phyloP scores from a whole-genome alignment of 2,888 invertebrate genomes.

The Hemicrepidius hirtus region DNA sequence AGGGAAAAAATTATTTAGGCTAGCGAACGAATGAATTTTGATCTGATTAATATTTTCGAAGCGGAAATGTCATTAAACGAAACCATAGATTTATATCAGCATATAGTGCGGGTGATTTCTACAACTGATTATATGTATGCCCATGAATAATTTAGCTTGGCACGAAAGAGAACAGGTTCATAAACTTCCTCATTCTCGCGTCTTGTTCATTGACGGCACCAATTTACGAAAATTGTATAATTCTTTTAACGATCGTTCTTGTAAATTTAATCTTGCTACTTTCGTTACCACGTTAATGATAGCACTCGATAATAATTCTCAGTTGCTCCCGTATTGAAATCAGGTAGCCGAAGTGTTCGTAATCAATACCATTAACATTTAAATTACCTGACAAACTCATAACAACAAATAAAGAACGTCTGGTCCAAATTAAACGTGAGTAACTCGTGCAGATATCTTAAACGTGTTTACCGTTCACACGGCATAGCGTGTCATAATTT shows the following conservation, averaged over 20 bases:
- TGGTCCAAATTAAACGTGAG: slow-evolving; percentile 14
- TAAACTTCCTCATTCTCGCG: slow-evolving; percentile 29
- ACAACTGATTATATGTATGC: too few species aligned
- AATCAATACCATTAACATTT: slow-evolving; percentile 38
- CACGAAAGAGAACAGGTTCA: slow-evolving; percentile 24
- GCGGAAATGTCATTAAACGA: too few species aligned
- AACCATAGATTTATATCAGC: too few species aligned
- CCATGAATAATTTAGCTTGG: neutral
- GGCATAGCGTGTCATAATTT: slow-evolving; percentile 47
- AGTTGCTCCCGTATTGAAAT: slow-evolving; percentile 5
- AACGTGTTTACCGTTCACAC: slow-evolving; percentile 36
- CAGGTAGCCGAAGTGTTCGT: slow-evolving; percentile 13
- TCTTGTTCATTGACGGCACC: slow-evolving; percentile 19
- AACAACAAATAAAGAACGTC: slow-evolving; percentile 30
- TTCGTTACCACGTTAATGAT: slow-evolving; percentile 15
- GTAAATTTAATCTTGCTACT: slow-evolving; percentile 1
- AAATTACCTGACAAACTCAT: slow-evolving; percentile 31
- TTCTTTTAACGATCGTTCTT: slow-evolving; percentile 19
- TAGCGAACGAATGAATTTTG: too few species aligned
- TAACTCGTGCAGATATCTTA: slow-evolving; percentile 30
- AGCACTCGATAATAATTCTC: slow-evolving; percentile 3
- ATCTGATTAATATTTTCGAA: too few species aligned
- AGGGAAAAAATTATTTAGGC: too few species aligned
- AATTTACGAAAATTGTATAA: slow-evolving; percentile 27
- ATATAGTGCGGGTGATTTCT: too few species aligned